Evolutionary conservation across 2,888 invertebrate genomes (phyloP), one percentile per base, ranked within the genome.

Genomic region (Callinectes sapidus): DNA sequence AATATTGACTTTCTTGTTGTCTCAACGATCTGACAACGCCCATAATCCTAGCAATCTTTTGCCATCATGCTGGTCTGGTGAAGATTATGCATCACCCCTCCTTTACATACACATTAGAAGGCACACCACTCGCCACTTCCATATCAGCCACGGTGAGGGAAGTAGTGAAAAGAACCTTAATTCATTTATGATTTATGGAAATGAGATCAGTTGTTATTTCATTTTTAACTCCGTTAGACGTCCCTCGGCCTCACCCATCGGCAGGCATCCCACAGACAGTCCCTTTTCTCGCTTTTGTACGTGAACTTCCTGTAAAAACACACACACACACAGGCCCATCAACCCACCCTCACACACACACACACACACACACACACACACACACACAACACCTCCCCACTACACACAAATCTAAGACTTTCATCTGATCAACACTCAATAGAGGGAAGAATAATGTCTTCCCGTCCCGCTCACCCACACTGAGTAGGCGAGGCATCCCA

Each of bases 281-380:
- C 48, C 5, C 48, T 48, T 48, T 48, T 48, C 48, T 48, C 10
- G 48, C 3, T 8, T 48, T 48, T 48, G 48, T 48, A 48, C 48
- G 48, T 48, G 48, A 8, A 10, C 48, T 6, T 48, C 8, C 48
- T 48, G 48, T 61, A 18, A 0, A 61, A 23, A 61, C 23, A 61
- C 28, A 85, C 16, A 35, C 28, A 85, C 28, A 85, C 16, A 39
- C 16, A 35, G 8, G 13, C 28, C 8, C 28, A 85, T 10, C 13
- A 5, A 35, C 28, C 18, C 28, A 85, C 85, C 18, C 85, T 32
- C 85, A 85, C 85, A 85, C 85, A 85, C 32, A 85, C 85, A 85
- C 85, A 85, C 85, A 85, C 85, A 85, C 85, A 85, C 85, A 85
- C 85, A 85, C 85, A 85, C 85, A 85, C 85, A 85, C 85, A 85